Percentiles rank a stretch among this genome's conserved stretches.
These are phyloP conservation scores for Brachyopa scutellaris DNA, from an alignment of 2,888 invertebrate genomes.

Conservation along the genomic window DNA sequence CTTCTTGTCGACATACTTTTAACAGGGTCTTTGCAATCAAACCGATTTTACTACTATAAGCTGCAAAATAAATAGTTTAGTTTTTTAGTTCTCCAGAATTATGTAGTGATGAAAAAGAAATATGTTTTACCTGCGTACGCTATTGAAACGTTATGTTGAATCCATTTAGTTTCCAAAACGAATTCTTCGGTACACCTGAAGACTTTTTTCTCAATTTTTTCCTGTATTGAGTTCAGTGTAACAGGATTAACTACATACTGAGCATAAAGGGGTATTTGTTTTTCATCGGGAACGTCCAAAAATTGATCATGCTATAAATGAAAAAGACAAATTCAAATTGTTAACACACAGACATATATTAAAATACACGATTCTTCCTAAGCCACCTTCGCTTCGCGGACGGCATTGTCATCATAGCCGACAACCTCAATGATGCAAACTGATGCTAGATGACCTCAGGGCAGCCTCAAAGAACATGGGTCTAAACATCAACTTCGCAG, in stretches of 20 bases:
- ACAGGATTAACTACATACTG: constrained; percentile 94
- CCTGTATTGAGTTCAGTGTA: constrained; percentile 89
- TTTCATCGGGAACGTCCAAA: constrained; percentile 87
- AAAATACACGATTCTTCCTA: too few relatives aligned
- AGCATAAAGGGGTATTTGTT: constrained; percentile 88
- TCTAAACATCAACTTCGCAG: too few relatives aligned
- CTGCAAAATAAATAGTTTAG: constrained; percentile 82
- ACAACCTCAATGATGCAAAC: too few relatives aligned
- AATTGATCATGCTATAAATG: constrained; percentile 89
- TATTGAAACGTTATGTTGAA: constrained; percentile 95
- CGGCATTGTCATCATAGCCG: too few relatives aligned
- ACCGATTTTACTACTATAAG: constrained; percentile 88
- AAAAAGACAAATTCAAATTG: too few relatives aligned
- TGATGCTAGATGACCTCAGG: too few relatives aligned
- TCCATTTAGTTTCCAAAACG: constrained; percentile 95
- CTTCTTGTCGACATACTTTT: constrained; percentile 93
- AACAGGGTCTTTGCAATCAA: constrained; percentile 89
- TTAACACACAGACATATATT: too few relatives aligned
- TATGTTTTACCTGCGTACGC: constrained; percentile 91
- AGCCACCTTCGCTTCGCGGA: too few relatives aligned
- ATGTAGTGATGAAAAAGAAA: too few relatives aligned
- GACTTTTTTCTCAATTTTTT: constrained; percentile 88
- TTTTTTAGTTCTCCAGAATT: neutral
- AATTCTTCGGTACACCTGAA: constrained; percentile 96
- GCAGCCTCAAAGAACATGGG: too few relatives aligned